phyloP scores from a whole-genome alignment of 35 echinoderm and acorn worm species.

The Strongylocentrotus purpuratus region DNA sequence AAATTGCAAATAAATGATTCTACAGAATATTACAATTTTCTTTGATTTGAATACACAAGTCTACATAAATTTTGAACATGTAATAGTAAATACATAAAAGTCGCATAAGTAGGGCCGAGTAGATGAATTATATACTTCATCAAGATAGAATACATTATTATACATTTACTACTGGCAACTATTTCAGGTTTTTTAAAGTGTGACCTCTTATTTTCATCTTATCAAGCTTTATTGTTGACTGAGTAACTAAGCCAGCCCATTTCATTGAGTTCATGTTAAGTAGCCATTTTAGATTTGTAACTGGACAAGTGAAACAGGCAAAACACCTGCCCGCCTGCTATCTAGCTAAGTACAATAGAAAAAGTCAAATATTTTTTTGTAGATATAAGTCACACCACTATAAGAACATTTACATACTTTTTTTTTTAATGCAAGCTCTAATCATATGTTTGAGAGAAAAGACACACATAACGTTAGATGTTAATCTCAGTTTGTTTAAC shows the following conservation, averaged over 20 bases:
- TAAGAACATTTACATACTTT: constrained; percentile 34
- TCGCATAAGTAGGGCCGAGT: constrained; percentile 4
- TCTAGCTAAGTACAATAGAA: constrained; percentile 44
- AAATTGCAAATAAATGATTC: constrained; percentile 38
- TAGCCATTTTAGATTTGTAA: constrained; percentile 13
- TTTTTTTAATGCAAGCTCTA: constrained; percentile 36
- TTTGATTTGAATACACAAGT: constrained; percentile 33
- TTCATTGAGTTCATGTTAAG: constrained; percentile 21
- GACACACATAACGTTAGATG: constrained; percentile 21
- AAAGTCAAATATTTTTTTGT: constrained; percentile 38
- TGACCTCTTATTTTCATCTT: background rate
- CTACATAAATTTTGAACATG: constrained; percentile 21
- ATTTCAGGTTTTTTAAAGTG: constrained; percentile 15
- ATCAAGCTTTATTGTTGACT: background rate
- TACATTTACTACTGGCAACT: constrained; percentile 29
- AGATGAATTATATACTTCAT: constrained; percentile 33
- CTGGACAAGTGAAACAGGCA: constrained; percentile 24
- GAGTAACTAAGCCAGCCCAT: background rate
- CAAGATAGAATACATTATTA: background rate
- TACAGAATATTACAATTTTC: constrained; percentile 24
- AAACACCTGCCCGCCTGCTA: background rate
- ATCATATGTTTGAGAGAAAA: constrained; percentile 1
- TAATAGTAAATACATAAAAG: constrained; percentile 2
- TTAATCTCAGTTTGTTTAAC: background rate
- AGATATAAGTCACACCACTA: constrained; percentile 40